These are phyloP conservation scores for Zosterops japonicus DNA, from an alignment of 2,113 vertebrate species.

Conservation along the genomic window DNA sequence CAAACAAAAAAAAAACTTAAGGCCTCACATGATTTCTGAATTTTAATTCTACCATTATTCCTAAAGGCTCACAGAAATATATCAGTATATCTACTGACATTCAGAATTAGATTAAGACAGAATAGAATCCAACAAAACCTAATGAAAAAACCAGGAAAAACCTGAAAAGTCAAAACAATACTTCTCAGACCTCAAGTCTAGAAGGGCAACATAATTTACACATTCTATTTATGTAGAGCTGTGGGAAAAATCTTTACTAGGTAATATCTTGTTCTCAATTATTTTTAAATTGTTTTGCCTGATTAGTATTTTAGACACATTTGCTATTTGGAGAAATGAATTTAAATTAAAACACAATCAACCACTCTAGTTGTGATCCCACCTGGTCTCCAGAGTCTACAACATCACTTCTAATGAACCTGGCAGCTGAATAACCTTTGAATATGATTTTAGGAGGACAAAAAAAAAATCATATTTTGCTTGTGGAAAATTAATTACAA, in stretches of 20 bases:
- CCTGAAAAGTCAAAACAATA: background rate
- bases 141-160: background rate
- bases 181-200: background rate
- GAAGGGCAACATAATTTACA: background rate
- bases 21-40: background rate
- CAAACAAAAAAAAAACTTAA: background rate
- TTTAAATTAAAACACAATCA: conserved; percentile 28
- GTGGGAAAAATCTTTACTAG: background rate
- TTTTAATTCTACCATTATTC: background rate
- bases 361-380: background rate
- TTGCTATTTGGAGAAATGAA: background rate
- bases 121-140: background rate
- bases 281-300: background rate
- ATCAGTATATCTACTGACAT: background rate
- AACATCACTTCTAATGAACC: background rate
- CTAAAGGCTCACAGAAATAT: background rate
- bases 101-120: background rate
- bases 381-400: background rate
- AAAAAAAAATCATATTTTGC: background rate
- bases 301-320: conserved; percentile 8
- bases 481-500: background rate
- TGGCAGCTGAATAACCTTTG: background rate
- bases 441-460: background rate
- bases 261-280: background rate
- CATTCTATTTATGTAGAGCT: background rate